Evolutionary conservation across 2,797 vertebrate species (phyloP).

Genomic region (Acanthis flammea): DNA sequence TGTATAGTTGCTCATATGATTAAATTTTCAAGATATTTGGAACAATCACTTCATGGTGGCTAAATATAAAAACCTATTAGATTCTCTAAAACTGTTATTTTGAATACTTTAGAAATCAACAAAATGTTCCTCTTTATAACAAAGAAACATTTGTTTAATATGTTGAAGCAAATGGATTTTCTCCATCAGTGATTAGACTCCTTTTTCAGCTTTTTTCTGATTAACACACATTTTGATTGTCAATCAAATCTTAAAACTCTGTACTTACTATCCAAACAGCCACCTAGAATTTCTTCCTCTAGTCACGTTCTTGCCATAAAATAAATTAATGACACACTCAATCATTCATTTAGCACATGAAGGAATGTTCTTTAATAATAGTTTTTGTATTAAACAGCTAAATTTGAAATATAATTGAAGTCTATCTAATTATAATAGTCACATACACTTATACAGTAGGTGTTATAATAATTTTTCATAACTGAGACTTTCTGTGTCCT

Average conservation of each 20-base stretch:
- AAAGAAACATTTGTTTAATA: conserved; percentile 56
- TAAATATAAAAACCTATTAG: conserved; percentile 51
- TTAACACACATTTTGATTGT: conserved; percentile 58
- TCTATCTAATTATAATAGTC: conserved; percentile 10
- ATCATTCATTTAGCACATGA: conserved; percentile 32
- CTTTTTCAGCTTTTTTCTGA: conserved; percentile 33
- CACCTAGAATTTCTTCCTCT: conserved; percentile 46
- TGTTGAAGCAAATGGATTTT: conserved; percentile 43
- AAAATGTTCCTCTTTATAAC: conserved; percentile 53
- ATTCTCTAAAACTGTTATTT: conserved; percentile 46
- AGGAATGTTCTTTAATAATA: conserved; percentile 39
- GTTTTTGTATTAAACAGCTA: conserved; percentile 23
- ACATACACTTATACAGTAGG: neutral
- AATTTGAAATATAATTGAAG: conserved; percentile 41
- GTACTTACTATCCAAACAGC: conserved; percentile 40
- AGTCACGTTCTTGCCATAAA: conserved; percentile 54
- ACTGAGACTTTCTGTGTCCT: neutral
- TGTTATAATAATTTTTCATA: conserved; percentile 22
- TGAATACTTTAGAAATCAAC: conserved; percentile 59
- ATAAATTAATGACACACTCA: conserved; percentile 53
- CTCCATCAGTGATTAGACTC: conserved; percentile 39
- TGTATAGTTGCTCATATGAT: conserved; percentile 33
- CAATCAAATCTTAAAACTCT: conserved; percentile 60
- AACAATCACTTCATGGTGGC: conserved; percentile 33
- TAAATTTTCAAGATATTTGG: conserved; percentile 48